Evolutionary conservation across 1,140 invertebrate genomes (phyloP).

Genomic region (Penaeus chinensis): DNA sequence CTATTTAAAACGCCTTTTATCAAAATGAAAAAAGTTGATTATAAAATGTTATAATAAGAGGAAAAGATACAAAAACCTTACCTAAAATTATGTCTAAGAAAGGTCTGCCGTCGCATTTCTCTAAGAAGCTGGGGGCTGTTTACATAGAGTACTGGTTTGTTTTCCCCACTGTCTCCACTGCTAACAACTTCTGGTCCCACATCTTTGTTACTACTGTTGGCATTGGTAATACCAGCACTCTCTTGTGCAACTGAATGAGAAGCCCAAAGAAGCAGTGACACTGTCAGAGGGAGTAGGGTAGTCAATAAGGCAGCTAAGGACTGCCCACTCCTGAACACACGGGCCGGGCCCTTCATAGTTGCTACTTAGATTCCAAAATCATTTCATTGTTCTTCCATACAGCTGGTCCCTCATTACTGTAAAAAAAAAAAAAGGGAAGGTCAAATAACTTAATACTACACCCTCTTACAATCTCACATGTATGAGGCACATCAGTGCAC

Average conservation of each 20-base stretch:
- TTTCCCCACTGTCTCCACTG: not conserved
- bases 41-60: not conserved
- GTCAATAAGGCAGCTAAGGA: slow-evolving; percentile 44
- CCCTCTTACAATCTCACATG: no score
- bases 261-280: slow-evolving; percentile 46
- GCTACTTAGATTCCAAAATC: not conserved
- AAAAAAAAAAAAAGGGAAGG: no score
- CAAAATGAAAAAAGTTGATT: no score
- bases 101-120: slow-evolving; percentile 51
- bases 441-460: no score
- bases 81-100: slow-evolving; percentile 52
- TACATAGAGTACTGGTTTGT: slow-evolving; percentile 50
- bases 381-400: no score
- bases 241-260: slow-evolving; percentile 53
- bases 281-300: slow-evolving; percentile 41
- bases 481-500: no score
- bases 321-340: slow-evolving; percentile 33
- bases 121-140: slow-evolving; percentile 47
- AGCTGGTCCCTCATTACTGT: no score
- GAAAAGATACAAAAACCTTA: not conserved
- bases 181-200: slow-evolving; percentile 4
- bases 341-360: slow-evolving; percentile 29
- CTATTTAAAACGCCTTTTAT: no score
- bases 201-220: slow-evolving; percentile 19
- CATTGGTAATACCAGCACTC: not conserved